Base-by-base conservation (phyloP, 2,797 vertebrate genomes). In the Scarus forsteni region DNA sequence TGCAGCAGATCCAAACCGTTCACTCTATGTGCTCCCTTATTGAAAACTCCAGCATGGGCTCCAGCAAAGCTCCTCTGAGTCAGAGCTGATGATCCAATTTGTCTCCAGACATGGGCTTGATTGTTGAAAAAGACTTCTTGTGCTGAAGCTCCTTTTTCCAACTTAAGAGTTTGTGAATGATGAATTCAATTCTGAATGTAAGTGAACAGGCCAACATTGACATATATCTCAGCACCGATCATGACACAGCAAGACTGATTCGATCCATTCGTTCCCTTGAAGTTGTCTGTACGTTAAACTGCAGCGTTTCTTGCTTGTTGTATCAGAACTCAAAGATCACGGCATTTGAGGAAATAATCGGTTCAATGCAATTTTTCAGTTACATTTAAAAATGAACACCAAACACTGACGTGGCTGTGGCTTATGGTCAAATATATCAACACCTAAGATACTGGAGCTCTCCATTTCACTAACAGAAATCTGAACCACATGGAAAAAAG, bases 11-110 rank as follows among this genome's bases (percentile, higher is more conserved):
- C 43, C 9, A 56, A 27, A 53, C 18, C 19, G 43, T 18, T 18
- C 6, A 18, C 39, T 54, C n/a, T 10, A 27, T 35, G 49, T 27
- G 8, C 1, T 15, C 42, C 59, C 18, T 8, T 19, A 3, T 11
- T 27, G 15, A 12, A 12, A 64, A 38, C 59, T 66, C 15, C 65
- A 54, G 70, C 44, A 45, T 58, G 27, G 13, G 84, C 80, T 83
- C 77, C 79, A 64, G 69, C 75, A 35, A 61, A 5, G 36, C 51
- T 14, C 10, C 42, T 52, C 40, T 44, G 11, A 54, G 44, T 43
- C 12, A 14, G 6, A 50, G 34, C 1, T 3, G 54, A 42, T 6
- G 38, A 63, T 42, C 49, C 9, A 6, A 10, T 36, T 70, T 34
- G 34, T 72, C 67, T 81, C 74, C 74, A 63, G n/a, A 60, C 12